phyloP scores from a whole-genome alignment of 2,888 invertebrate genomes.

The Syrphus vitripennis region DNA sequence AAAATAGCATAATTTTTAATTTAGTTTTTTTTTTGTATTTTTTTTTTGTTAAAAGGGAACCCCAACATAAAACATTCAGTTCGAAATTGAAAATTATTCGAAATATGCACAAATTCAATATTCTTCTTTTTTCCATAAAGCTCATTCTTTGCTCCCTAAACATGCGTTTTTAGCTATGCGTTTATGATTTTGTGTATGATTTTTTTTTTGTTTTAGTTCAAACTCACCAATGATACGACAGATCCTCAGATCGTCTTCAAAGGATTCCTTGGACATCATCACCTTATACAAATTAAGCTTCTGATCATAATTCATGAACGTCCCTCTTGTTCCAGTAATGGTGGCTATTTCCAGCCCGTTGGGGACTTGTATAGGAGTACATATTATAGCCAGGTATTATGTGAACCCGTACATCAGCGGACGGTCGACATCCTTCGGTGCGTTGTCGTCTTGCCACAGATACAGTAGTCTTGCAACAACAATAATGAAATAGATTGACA shows the following conservation, averaged over 20 bases:
- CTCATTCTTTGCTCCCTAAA: constrained; percentile 12
- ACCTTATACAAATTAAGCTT: constrained; percentile 71
- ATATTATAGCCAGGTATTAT: constrained; percentile 88
- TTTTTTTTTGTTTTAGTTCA: not conserved
- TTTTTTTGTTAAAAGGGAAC: constrained; percentile 44
- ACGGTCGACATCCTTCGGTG: constrained; percentile 81
- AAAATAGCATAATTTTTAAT: constrained; percentile 37
- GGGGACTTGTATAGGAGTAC: constrained; percentile 85
- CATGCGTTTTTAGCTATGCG: not conserved
- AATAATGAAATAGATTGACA: constrained; percentile 88
- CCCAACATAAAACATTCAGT: constrained; percentile 54
- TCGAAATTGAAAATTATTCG: constrained; percentile 17
- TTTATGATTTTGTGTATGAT: not conserved
- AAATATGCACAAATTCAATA: not conserved
- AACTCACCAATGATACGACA: constrained; percentile 54
- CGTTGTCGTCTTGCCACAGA: constrained; percentile 85
- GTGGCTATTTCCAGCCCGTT: constrained; percentile 79
- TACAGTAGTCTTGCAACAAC: constrained; percentile 89
- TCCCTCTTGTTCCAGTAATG: constrained; percentile 74
- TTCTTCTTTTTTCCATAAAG: constrained; percentile 8
- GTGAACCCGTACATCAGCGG: constrained; percentile 86
- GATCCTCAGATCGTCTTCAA: constrained; percentile 6
- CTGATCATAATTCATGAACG: constrained; percentile 76
- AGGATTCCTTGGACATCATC: not conserved
- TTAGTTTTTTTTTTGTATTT: not conserved